phyloP scores from a whole-genome alignment of 2,797 vertebrate genomes.

The Epinephelus coioides region DNA sequence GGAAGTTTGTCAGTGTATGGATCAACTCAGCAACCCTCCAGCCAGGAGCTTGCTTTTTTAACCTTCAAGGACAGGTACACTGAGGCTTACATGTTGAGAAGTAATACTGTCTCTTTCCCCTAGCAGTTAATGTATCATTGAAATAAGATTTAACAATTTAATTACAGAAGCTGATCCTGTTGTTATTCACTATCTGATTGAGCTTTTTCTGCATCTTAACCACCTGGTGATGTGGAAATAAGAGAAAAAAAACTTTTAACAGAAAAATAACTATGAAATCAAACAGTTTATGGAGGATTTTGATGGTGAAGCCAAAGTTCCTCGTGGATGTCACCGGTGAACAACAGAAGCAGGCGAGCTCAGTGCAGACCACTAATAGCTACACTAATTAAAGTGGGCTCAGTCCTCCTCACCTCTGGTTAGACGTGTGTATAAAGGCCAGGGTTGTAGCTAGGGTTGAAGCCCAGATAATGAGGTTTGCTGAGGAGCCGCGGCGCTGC shows the following conservation, averaged over 20 bases:
- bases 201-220: background rate
- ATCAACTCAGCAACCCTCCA: background rate
- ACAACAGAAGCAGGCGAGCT: constrained; percentile 3
- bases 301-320: constrained; percentile 2
- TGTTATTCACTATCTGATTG: constrained; percentile 13
- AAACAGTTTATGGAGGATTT: background rate
- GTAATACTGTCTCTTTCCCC: background rate
- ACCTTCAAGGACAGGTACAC: constrained; percentile 2
- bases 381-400: constrained; percentile 63
- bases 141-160: constrained; percentile 28
- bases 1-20: background rate
- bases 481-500: constrained; percentile 19
- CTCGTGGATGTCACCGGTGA: constrained; percentile 18
- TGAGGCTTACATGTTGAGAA: background rate
- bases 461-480: constrained; percentile 75
- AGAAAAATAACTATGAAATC: background rate
- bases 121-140: constrained; percentile 1
- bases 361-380: constrained; percentile 39
- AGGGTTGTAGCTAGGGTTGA: constrained; percentile 33
- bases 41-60: background rate
- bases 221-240: background rate
- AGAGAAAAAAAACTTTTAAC: background rate
- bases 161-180: constrained; percentile 15
- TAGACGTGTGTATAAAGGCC: constrained; percentile 38
- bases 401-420: constrained; percentile 40